A percentile compares a stretch with the other conserved stretches of the same genome.
These are phyloP conservation scores for Coregonus sp. DNA, from an alignment of 2,797 vertebrate species.

Conservation along the genomic window DNA sequence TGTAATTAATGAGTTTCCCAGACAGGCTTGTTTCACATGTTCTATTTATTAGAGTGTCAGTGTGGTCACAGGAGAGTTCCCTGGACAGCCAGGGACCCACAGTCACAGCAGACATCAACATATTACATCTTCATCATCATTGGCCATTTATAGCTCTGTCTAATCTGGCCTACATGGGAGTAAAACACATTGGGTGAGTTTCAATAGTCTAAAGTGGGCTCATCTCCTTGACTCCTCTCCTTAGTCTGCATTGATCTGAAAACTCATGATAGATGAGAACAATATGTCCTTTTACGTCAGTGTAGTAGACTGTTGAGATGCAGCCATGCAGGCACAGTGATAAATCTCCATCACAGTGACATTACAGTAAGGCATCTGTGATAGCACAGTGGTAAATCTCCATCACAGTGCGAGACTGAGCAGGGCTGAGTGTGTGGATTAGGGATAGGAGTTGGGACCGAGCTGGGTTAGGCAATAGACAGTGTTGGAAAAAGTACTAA, in stretches of 20 bases:
- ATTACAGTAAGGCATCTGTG: too few species aligned
- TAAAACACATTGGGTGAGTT: constrained; percentile 38
- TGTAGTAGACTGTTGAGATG: too few species aligned
- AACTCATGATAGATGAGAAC: constrained; percentile 12
- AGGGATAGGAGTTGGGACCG: too few species aligned
- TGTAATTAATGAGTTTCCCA: not conserved
- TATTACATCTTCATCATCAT: constrained; percentile 5
- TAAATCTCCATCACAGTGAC: too few species aligned
- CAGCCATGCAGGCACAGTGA: too few species aligned
- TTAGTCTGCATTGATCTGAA: constrained; percentile 15
- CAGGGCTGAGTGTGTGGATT: too few species aligned
- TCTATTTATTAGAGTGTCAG: constrained; percentile 57
- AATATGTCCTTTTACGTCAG: not conserved
- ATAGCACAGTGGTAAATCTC: too few species aligned
- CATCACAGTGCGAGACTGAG: too few species aligned
- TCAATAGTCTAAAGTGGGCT: constrained; percentile 44
- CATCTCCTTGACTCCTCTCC: constrained; percentile 32
- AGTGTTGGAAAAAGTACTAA: too few species aligned
- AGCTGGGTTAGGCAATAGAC: too few species aligned
- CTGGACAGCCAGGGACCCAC: constrained; percentile 36
- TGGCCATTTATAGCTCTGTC: constrained; percentile 28
- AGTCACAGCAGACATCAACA: constrained; percentile 1
- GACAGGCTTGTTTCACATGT: constrained; percentile 41
- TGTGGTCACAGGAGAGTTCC: constrained; percentile 38
- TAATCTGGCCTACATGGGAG: constrained; percentile 27